These are phyloP conservation scores for Lerema accius DNA, from an alignment of 1,140 invertebrate genomes.

Conservation along the genomic window DNA sequence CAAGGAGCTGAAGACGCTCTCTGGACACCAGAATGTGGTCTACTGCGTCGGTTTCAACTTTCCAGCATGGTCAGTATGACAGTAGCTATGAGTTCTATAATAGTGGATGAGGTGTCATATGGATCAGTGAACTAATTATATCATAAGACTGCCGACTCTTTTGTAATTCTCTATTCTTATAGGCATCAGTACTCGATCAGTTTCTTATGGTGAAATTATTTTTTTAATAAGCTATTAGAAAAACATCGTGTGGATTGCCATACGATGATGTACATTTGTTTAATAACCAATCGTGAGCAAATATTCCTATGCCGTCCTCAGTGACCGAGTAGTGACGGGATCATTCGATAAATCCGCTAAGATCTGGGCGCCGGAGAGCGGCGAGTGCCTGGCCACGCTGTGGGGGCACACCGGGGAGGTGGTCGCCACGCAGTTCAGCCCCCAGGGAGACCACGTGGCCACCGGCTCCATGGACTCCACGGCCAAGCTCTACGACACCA, in stretches of 20 bases:
- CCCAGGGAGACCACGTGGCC: slow-evolving; percentile 84
- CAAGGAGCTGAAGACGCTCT: slow-evolving; percentile 86
- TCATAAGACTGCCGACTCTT: no score
- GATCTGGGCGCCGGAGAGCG: slow-evolving; percentile 87
- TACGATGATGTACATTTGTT: no score
- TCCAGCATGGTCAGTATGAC: slow-evolving; percentile 85
- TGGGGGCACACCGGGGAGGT: slow-evolving; percentile 90
- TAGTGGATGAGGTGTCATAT: no score
- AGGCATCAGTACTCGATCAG: no score
- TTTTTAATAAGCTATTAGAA: no score
- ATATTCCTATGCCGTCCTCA: slow-evolving; percentile 65
- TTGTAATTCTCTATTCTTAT: no score
- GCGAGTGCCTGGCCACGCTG: slow-evolving; percentile 87
- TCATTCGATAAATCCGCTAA: slow-evolving; percentile 92
- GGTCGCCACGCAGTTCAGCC: slow-evolving; percentile 87
- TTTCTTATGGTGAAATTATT: no score
- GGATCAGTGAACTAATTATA: no score
- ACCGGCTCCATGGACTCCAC: slow-evolving; percentile 91
- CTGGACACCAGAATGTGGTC: slow-evolving; percentile 91
- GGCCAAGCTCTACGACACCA: slow-evolving; percentile 86
- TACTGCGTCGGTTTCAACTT: slow-evolving; percentile 91
- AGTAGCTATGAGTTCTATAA: no score
- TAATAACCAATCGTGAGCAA: no score
- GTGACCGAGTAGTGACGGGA: slow-evolving; percentile 89
- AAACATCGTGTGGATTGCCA: no score